A percentile compares a stretch with the other conserved stretches of the same genome.
Conservation (phyloP, 1,140 invertebrate genomes). For the Drosophila punjabiensis region DNA sequence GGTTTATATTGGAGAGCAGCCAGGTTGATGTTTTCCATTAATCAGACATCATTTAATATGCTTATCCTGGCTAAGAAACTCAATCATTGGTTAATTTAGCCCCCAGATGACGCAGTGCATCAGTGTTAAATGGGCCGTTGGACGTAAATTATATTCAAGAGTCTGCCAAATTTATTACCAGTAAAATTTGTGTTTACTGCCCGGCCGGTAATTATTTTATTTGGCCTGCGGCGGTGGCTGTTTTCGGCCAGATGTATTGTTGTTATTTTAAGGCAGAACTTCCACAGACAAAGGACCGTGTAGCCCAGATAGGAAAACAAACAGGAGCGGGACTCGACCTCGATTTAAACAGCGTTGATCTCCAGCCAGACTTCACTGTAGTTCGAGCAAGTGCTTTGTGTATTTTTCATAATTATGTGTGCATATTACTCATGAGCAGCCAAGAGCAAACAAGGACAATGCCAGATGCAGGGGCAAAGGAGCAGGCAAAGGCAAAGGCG, state of each 20-base stretch:
- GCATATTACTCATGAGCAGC: constrained; percentile 46
- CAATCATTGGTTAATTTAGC: constrained; percentile 25
- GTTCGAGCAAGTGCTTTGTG: constrained; percentile 14
- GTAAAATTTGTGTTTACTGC: constrained; percentile 66
- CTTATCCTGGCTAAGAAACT: neutral
- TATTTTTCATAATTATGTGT: constrained; percentile 55
- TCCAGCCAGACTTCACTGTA: constrained; percentile 23
- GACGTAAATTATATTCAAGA: constrained; percentile 52
- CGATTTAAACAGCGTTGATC: constrained; percentile 6
- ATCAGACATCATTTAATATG: constrained; percentile 1
- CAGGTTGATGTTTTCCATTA: constrained; percentile 6
- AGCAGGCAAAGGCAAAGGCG: neutral
- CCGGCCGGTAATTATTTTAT: constrained; percentile 66
- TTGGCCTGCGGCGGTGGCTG: constrained; percentile 45
- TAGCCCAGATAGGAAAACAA: constrained; percentile 2
- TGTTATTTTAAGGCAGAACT: constrained; percentile 43
- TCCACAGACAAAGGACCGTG: neutral
- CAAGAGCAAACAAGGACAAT: constrained; percentile 32
- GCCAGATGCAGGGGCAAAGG: constrained; percentile 8
- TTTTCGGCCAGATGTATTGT: constrained; percentile 53
- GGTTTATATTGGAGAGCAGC: neutral
- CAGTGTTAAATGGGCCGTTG: constrained; percentile 21
- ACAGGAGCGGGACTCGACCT: neutral
- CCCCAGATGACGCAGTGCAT: constrained; percentile 13
- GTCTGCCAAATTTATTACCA: constrained; percentile 50